Percentiles rank a stretch among this genome's conserved stretches.
Conservation (phyloP, 2,888 invertebrate species). For the Tinea semifulvella region DNA sequence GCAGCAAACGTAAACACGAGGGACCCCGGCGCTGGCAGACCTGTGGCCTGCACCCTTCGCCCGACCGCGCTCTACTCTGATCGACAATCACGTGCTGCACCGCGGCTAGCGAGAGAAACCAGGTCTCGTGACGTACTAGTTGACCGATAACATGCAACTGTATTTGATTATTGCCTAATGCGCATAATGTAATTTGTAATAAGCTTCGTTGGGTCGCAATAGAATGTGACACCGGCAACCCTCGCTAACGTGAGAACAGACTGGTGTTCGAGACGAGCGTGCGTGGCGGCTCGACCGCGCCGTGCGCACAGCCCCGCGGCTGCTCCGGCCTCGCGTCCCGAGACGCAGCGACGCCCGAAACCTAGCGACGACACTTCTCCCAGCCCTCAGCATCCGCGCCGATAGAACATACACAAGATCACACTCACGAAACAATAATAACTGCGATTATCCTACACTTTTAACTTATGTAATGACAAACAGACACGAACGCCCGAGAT, state of each 20-base stretch:
- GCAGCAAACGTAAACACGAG: slow-evolving; percentile 36
- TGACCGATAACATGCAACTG: not conserved
- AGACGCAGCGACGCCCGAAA: slow-evolving; percentile 65
- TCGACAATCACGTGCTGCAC: slow-evolving; percentile 4
- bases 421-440: slow-evolving; percentile 5
- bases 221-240: slow-evolving; percentile 46
- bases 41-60: slow-evolving; percentile 26
- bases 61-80: slow-evolving; percentile 18
- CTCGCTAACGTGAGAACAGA: slow-evolving; percentile 59
- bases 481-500: not conserved
- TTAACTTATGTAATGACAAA: not conserved
- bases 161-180: slow-evolving; percentile 30
- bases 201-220: no score
- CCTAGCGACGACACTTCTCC: slow-evolving; percentile 47
- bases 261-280: slow-evolving; percentile 47
- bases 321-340: slow-evolving; percentile 50
- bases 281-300: slow-evolving; percentile 45
- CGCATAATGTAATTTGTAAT: slow-evolving; percentile 44
- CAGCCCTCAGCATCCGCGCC: slow-evolving; percentile 25
- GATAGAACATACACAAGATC: not conserved
- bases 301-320: slow-evolving; percentile 40
- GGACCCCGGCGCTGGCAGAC: slow-evolving; percentile 37
- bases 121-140: slow-evolving; percentile 8
- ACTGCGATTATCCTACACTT: not conserved
- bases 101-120: slow-evolving; percentile 1